A percentile compares a stretch with the other conserved stretches of the same genome.
phyloP scores from a whole-genome alignment of 2,113 vertebrate genomes.

The Megalops atlanticus region DNA sequence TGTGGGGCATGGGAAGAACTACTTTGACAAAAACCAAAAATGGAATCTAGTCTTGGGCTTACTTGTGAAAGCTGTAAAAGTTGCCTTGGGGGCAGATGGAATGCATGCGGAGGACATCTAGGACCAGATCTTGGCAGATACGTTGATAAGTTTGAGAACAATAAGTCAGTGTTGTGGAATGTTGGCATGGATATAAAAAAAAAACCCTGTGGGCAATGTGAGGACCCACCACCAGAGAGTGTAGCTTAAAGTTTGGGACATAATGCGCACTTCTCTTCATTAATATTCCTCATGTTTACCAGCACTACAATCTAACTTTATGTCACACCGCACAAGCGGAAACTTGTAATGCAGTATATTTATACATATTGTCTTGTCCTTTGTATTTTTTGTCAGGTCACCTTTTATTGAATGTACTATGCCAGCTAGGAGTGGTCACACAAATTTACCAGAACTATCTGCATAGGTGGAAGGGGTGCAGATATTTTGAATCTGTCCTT shows the following conservation, averaged over 20 bases:
- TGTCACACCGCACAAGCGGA: neutral
- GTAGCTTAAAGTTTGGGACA: neutral
- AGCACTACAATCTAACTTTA: slow-evolving; percentile 21
- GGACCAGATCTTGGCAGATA: neutral
- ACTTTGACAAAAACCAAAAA: neutral
- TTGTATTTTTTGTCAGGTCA: neutral
- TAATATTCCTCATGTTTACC: neutral
- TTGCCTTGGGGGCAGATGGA: neutral
- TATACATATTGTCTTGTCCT: neutral
- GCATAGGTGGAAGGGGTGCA: neutral
- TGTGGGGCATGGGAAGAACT: neutral
- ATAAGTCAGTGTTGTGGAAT: neutral
- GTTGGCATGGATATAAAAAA: neutral
- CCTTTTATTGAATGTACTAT: neutral
- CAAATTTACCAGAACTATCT: neutral
- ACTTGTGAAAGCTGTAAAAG: too few species aligned
- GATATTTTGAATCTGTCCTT: too few species aligned
- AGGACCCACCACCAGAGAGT: neutral
- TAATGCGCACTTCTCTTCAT: neutral
- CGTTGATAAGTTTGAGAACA: neutral
- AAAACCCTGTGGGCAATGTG: neutral
- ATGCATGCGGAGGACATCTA: neutral
- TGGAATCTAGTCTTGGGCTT: neutral
- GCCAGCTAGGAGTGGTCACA: neutral
- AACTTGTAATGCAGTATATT: neutral